These are phyloP conservation scores for Dufourea novaeangliae DNA, from an alignment of 1,140 invertebrate genomes.

Conservation along the genomic window DNA sequence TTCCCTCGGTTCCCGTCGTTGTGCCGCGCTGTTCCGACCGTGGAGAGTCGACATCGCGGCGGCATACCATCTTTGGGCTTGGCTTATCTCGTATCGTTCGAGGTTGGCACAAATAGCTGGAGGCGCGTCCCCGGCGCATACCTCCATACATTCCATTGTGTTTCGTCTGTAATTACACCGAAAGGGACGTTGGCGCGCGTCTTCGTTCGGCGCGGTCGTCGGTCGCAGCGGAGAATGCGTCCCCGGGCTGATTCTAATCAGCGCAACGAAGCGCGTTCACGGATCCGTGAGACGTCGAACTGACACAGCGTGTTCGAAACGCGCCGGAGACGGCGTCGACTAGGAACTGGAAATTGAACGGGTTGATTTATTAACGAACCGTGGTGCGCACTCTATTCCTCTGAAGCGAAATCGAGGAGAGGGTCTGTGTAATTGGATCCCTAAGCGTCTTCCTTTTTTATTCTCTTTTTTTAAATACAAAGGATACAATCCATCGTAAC, in stretches of 20 bases:
- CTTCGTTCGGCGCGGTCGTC: slow-evolving; percentile 31
- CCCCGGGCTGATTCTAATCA: slow-evolving; percentile 41
- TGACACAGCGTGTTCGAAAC: slow-evolving; percentile 11
- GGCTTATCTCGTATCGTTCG: slow-evolving; percentile 63
- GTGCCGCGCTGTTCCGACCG: slow-evolving; percentile 34
- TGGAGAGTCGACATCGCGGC: slow-evolving; percentile 53
- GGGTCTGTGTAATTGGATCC: background rate
- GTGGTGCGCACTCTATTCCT: background rate
- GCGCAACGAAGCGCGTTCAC: too few species aligned
- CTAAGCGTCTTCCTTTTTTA: too few species aligned
- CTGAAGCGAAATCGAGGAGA: background rate
- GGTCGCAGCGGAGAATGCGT: slow-evolving; percentile 37
- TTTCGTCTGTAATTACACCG: slow-evolving; percentile 73
- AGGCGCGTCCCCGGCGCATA: slow-evolving; percentile 67
- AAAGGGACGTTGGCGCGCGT: slow-evolving; percentile 33
- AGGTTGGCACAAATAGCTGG: slow-evolving; percentile 50
- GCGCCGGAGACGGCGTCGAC: background rate
- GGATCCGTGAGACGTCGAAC: slow-evolving; percentile 21
- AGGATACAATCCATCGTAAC: too few species aligned
- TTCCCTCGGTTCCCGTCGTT: slow-evolving; percentile 57
- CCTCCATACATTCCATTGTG: slow-evolving; percentile 74
- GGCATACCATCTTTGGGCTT: slow-evolving; percentile 68
- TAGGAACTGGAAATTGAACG: background rate
- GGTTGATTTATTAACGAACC: background rate
- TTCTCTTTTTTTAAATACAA: too few species aligned